Evolutionary conservation across 2,888 invertebrate species (phyloP), one percentile per base, ranked within the genome.

Genomic region (Apodemia mormo): DNA sequence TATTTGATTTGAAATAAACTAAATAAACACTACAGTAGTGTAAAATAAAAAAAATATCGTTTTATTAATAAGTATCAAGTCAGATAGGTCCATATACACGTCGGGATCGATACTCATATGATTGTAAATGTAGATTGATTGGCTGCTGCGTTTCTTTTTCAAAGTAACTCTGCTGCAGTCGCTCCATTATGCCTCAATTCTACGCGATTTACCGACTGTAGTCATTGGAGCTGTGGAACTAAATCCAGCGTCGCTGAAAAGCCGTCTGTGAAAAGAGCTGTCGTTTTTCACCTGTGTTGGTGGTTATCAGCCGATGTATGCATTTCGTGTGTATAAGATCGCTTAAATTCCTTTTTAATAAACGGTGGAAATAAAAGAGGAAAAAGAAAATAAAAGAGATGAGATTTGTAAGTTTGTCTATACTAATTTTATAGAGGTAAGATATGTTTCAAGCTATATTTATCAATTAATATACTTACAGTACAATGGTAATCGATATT

Each of bases 61-160:
- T 45, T 12, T 45, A 52, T 52, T 33, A 5, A 14, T 12, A 61
- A 61, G 61, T 81, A 86, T 78, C 86, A 88, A 87, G 72, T 67
- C 30, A 8, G 49, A 0, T 45, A 52, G 40, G 65, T 66, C 76
- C 54, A 40, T 52, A 73, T 75, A 76, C 67, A 77, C 68, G 72
- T 71, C 73, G 70, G 76, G 85, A 83, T 90, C 90, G 87, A 90
- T 90, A 87, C 87, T 89, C 87, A 88, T 88, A 89, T 90, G 90
- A 92, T 91, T 91, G 90, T 90, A 92, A 92, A 92, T 90, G 90
- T 85, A 87, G 89, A 91, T 91, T 92, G 92, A 92, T 92, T 92
- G 91, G 88, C 82, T 90, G 82, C 84, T 82, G 81, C 83, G 79
- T 86, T 89, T 88, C 86, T 90, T 92, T 90, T 90, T 87, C 82